Evolutionary conservation across 2,113 vertebrate species (phyloP).

Genomic region (Pantherophis guttatus): DNA sequence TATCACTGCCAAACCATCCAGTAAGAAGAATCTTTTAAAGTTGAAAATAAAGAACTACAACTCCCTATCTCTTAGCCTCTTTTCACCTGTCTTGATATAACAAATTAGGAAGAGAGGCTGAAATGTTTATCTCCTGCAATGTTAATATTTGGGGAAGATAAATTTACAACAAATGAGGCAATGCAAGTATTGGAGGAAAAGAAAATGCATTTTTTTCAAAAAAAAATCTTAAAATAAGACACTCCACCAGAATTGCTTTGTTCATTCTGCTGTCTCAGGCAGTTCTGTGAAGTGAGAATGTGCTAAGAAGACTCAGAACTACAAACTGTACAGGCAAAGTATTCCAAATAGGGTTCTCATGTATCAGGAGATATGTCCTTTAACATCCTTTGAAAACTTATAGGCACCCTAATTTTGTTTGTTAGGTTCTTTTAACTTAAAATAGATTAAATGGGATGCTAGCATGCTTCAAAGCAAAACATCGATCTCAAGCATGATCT

Average conservation of each 20-base stretch:
- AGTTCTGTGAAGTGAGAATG: neutral
- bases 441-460: neutral
- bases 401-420: neutral
- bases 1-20: neutral
- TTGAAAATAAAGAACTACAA: neutral
- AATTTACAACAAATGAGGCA: neutral
- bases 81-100: neutral
- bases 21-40: neutral
- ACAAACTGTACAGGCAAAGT: neutral
- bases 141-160: neutral
- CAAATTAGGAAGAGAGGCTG: neutral
- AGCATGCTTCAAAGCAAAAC: neutral
- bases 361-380: neutral
- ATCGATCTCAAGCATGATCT: neutral
- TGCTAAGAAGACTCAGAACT: neutral
- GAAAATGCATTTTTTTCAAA: neutral
- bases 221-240: neutral
- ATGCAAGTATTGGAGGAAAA: too few species aligned
- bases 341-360: neutral
- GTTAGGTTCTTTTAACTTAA: neutral
- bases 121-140: neutral
- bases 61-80: conserved; percentile 11
- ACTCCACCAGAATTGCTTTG: neutral
- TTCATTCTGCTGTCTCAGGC: neutral
- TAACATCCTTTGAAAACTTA: neutral